Evolutionary conservation across 2,113 vertebrate genomes (phyloP).

Genomic region (Catharus minimus): DNA sequence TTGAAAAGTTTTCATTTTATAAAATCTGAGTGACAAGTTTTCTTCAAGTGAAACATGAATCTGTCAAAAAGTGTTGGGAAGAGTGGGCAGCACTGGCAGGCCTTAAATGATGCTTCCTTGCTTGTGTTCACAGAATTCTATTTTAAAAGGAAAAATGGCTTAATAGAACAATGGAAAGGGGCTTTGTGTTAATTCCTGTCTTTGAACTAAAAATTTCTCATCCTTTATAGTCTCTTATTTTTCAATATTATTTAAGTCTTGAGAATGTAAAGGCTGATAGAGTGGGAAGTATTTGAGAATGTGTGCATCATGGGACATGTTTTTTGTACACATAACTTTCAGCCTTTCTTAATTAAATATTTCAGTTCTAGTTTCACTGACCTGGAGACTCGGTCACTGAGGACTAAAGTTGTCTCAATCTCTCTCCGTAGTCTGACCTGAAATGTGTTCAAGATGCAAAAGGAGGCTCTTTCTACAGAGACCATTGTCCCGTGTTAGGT

Average conservation of each 20-base stretch:
- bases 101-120: not conserved
- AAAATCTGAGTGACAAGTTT: not conserved
- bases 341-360: not conserved
- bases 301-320: not conserved
- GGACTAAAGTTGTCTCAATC: conserved; percentile 19
- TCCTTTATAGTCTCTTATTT: not conserved
- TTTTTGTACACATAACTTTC: not conserved
- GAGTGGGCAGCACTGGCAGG: not conserved
- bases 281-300: not conserved
- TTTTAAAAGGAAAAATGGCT: not conserved
- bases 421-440: conserved; percentile 87
- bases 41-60: not conserved
- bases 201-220: not conserved
- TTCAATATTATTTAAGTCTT: not conserved
- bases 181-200: not conserved
- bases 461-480: conserved; percentile 99
- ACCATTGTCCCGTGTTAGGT: conserved; percentile 98
- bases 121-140: not conserved
- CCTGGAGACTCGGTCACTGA: not conserved
- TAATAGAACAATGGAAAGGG: not conserved
- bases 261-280: not conserved
- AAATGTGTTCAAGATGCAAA: conserved; percentile 99
- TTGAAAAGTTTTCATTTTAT: not conserved
- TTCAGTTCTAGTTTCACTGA: not conserved
- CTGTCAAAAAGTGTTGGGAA: not conserved